Conservation (phyloP, 2,888 invertebrate genomes). For the Augochlorella aurata region DNA sequence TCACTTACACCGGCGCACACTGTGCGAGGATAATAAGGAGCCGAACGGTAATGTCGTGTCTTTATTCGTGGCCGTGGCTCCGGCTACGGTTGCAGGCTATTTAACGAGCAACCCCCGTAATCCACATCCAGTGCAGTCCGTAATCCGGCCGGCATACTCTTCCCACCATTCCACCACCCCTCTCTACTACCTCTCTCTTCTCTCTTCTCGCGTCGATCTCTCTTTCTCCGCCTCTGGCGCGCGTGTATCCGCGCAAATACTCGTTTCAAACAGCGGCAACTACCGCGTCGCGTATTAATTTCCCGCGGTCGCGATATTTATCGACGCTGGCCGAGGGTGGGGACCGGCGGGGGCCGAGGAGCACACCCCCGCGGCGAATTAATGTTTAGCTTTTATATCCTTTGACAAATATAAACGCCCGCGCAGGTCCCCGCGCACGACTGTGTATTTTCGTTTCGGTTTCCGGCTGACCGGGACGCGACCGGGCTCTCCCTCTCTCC, state of each 20-base stretch:
- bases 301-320: slow-evolving; percentile 53
- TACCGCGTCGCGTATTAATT: slow-evolving; percentile 56
- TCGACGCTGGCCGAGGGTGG: slow-evolving; percentile 19
- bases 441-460: slow-evolving; percentile 47
- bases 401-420: slow-evolving; percentile 50
- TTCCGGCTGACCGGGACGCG: slow-evolving; percentile 20
- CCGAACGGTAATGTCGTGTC: slow-evolving; percentile 47
- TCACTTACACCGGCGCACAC: neutral
- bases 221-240: neutral
- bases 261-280: slow-evolving; percentile 40
- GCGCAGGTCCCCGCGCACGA: neutral
- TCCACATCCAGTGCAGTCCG: slow-evolving; percentile 66
- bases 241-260: slow-evolving; percentile 35
- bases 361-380: slow-evolving; percentile 44
- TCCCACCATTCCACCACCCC: neutral
- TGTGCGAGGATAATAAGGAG: slow-evolving; percentile 60
- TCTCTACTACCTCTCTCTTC: neutral
- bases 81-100: slow-evolving; percentile 65
- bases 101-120: slow-evolving; percentile 72
- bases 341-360: neutral
- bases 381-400: slow-evolving; percentile 63
- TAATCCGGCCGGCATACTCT: slow-evolving; percentile 62
- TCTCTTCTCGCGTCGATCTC: neutral
- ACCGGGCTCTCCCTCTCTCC: no score
- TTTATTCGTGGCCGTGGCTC: slow-evolving; percentile 56